A percentile compares a stretch with the other conserved stretches of the same genome.
phyloP scores from a whole-genome alignment of 2,113 vertebrate genomes.

The Aptenodytes forsteri region DNA sequence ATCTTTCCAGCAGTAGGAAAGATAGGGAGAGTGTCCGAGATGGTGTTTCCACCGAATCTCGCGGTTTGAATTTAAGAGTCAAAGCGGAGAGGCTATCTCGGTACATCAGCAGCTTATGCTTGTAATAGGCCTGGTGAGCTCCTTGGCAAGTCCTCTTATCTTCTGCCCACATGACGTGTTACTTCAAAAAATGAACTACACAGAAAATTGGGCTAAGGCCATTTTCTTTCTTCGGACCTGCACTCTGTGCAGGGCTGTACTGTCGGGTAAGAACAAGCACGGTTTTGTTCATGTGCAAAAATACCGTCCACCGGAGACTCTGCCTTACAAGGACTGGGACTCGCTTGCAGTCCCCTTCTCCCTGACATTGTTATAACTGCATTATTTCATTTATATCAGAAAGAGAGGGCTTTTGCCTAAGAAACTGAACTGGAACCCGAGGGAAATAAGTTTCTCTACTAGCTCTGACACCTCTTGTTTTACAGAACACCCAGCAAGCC shows the following conservation, averaged over 20 bases:
- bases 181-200: neutral
- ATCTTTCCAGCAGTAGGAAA: neutral
- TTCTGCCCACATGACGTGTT: neutral
- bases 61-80: neutral
- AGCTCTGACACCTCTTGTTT: neutral
- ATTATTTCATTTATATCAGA: neutral
- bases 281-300: neutral
- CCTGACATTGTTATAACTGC: neutral
- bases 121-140: neutral
- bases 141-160: neutral
- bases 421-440: neutral
- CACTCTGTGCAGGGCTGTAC: neutral
- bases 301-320: neutral
- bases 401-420: neutral
- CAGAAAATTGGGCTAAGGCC: neutral
- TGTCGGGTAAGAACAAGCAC: accelerated
- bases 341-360: neutral
- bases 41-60: neutral
- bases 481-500: neutral
- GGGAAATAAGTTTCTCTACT: neutral
- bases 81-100: neutral
- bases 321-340: neutral
- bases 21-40: neutral
- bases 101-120: neutral
- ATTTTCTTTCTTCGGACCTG: neutral